phyloP scores from a whole-genome alignment of 2,888 invertebrate genomes.

The Phania funesta region DNA sequence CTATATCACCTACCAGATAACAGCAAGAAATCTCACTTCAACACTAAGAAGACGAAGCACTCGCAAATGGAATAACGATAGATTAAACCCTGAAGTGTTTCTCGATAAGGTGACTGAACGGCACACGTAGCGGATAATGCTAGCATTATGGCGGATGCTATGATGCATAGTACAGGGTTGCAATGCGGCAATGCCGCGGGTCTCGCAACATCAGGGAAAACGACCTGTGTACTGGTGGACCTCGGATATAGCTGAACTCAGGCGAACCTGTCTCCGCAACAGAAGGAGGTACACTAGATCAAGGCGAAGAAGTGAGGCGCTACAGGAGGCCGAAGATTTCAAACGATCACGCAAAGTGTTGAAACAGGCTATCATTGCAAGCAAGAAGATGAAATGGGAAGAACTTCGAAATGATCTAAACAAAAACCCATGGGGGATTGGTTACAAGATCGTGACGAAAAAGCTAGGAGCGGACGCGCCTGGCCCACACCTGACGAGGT shows the following conservation, averaged over 20 bases:
- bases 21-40: no score
- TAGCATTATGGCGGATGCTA: neutral
- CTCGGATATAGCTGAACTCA: neutral
- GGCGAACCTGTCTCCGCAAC: neutral
- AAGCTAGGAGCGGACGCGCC: neutral
- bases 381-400: neutral
- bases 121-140: neutral
- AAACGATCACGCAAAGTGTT: neutral
- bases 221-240: neutral
- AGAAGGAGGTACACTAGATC: neutral
- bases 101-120: neutral
- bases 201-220: neutral
- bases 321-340: neutral
- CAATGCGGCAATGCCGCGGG: neutral
- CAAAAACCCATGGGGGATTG: neutral
- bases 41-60: no score
- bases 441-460: neutral
- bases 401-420: neutral
- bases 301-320: neutral
- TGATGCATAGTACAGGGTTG: neutral
- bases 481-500: neutral
- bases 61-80: neutral
- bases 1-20: no score
- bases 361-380: neutral
- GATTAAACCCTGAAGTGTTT: neutral